Evolutionary conservation across 2,888 invertebrate species (phyloP).

Genomic region (Rhingia campestris): DNA sequence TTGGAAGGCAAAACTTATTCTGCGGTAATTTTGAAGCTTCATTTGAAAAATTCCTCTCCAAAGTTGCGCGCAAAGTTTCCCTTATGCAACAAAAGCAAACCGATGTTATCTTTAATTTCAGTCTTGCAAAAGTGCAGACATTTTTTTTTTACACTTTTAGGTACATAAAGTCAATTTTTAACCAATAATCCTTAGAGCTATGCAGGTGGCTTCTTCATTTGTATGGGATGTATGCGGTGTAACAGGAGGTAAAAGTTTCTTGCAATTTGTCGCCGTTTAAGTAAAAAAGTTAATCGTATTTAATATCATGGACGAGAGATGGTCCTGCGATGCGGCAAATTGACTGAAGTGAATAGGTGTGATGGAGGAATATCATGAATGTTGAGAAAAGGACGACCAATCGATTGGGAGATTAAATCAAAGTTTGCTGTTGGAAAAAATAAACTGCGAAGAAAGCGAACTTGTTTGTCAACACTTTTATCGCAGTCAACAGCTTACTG

Average conservation of each 20-base stretch:
- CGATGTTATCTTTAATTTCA: slow-evolving; percentile 55
- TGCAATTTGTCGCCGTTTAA: slow-evolving; percentile 43
- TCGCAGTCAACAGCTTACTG: slow-evolving; percentile 8
- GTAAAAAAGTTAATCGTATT: slow-evolving; percentile 43
- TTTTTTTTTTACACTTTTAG: neutral
- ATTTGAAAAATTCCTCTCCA: slow-evolving; percentile 20
- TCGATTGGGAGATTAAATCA: slow-evolving; percentile 38
- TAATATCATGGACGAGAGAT: slow-evolving; percentile 45
- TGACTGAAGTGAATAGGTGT: slow-evolving; percentile 5
- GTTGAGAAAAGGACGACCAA: slow-evolving; percentile 4
- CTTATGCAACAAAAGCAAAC: slow-evolving; percentile 26
- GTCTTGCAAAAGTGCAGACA: slow-evolving; percentile 25
- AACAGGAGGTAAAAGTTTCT: slow-evolving; percentile 10
- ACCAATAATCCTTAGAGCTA: slow-evolving; percentile 19
- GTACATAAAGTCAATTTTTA: neutral
- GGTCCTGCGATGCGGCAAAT: slow-evolving; percentile 34
- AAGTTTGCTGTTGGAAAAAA: neutral
- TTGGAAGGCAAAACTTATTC: slow-evolving; percentile 28
- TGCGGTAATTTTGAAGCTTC: slow-evolving; percentile 39
- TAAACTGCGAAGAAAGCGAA: slow-evolving; percentile 3
- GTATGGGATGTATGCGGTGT: slow-evolving; percentile 4
- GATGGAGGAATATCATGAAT: slow-evolving; percentile 1
- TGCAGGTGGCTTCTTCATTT: slow-evolving; percentile 54
- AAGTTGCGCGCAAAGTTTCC: slow-evolving; percentile 34
- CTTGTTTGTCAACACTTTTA: slow-evolving; percentile 50